phyloP scores from a whole-genome alignment of 1,140 invertebrate genomes.

The Philopotamus ludificatus region DNA sequence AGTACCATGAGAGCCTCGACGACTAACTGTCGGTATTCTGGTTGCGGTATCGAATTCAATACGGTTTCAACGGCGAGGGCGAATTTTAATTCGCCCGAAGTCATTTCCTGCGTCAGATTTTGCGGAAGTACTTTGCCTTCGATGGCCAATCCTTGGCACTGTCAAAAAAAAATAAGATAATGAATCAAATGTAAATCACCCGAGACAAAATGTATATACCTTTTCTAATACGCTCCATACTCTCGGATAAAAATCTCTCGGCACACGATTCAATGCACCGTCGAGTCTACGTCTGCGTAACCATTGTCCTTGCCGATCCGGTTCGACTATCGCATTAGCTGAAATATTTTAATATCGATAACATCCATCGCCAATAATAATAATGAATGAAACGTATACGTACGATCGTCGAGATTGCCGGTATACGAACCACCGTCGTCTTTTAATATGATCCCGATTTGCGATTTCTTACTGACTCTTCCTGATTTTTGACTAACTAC shows the following conservation, averaged over 20 bases:
- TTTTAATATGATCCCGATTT: constrained; percentile 68
- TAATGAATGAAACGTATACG: too few relatives aligned
- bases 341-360: constrained; percentile 5
- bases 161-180: constrained; percentile 44
- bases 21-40: constrained; percentile 96
- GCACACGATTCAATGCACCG: constrained; percentile 95
- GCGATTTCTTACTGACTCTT: constrained; percentile 83
- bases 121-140: constrained; percentile 86
- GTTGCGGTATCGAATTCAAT: constrained; percentile 94
- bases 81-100: constrained; percentile 96
- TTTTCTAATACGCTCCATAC: constrained; percentile 91
- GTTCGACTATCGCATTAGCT: constrained; percentile 52
- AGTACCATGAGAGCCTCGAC: constrained; percentile 97
- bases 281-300: constrained; percentile 88
- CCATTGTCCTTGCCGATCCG: constrained; percentile 95
- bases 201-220: constrained; percentile 50
- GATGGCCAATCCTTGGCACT: constrained; percentile 90
- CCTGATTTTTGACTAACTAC: constrained; percentile 83
- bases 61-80: constrained; percentile 97
- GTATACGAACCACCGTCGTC: constrained; percentile 60
- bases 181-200: constrained; percentile 8
- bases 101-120: constrained; percentile 97
- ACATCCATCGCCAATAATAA: background rate
- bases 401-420: constrained; percentile 43
- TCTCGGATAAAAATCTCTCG: constrained; percentile 91